Conservation (phyloP, 2,113 vertebrate genomes). For the western clawed frog (Xenopus tropicalis) region DNA sequence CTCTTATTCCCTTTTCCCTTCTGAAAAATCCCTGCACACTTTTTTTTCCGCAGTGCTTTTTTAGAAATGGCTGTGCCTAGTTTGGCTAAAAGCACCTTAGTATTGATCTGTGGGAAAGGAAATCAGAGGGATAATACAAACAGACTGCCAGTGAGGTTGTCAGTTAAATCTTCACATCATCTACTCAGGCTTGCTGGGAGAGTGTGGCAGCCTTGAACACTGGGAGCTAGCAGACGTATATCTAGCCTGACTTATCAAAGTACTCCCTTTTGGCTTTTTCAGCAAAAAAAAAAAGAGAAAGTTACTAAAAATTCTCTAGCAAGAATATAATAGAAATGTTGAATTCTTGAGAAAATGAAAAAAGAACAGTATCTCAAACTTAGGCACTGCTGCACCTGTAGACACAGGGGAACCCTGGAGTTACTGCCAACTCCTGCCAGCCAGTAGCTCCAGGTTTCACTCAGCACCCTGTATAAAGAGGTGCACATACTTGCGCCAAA, state of each 20-base stretch:
- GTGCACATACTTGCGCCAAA: no score
- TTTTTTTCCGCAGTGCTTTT: background rate
- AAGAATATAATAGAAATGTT: no score
- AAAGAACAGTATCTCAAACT: no score
- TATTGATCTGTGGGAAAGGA: constrained; percentile 3
- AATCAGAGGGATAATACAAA: constrained; percentile 21
- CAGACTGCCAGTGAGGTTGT: constrained; percentile 21
- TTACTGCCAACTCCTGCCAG: no score
- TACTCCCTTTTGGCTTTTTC: background rate
- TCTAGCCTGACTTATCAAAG: constrained; percentile 25
- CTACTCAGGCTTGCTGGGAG: background rate
- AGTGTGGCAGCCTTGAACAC: constrained; percentile 15
- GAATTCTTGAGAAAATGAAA: no score
- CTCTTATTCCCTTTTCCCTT: no score
- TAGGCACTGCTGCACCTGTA: no score
- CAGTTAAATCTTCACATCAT: constrained; percentile 35
- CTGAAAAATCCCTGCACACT: background rate
- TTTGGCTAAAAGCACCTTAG: constrained; percentile 15
- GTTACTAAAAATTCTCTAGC: background rate
- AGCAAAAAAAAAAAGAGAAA: background rate
- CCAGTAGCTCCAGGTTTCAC: no score
- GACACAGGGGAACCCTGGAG: no score
- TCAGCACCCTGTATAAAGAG: no score
- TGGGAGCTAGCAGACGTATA: constrained; percentile 19
- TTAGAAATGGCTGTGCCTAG: background rate